These are phyloP conservation scores for Malacoctenus gilli DNA, from an alignment of 2,797 vertebrate genomes.

Conservation along the genomic window DNA sequence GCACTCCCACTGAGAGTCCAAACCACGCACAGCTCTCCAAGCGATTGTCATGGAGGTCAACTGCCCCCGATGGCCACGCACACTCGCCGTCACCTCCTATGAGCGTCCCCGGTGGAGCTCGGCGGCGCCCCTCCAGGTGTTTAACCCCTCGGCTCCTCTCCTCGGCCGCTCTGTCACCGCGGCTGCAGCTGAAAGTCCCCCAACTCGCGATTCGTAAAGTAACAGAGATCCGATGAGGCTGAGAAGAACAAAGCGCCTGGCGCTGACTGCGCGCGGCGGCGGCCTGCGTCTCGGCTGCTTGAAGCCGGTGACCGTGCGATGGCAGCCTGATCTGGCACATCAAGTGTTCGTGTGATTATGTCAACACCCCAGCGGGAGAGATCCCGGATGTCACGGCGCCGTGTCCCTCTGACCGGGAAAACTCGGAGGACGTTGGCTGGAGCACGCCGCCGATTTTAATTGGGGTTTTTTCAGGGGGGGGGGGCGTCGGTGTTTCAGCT, in stretches of 20 bases:
- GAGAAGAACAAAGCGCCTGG: neutral
- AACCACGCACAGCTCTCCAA: conserved; percentile 29
- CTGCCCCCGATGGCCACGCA: conserved; percentile 34
- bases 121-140: conserved; percentile 16
- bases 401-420: conserved; percentile 38
- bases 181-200: conserved; percentile 15
- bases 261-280: neutral
- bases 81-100: conserved; percentile 34
- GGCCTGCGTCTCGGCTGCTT: conserved; percentile 12
- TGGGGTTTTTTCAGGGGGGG: conserved; percentile 38
- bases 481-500: conserved; percentile 15
- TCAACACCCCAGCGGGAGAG: conserved; percentile 19
- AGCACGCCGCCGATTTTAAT: conserved; percentile 32
- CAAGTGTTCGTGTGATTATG: conserved; percentile 22
- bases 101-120: conserved; percentile 7
- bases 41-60: conserved; percentile 53
- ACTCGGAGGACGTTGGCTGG: conserved; percentile 23
- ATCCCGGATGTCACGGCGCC: conserved; percentile 21
- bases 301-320: conserved; percentile 15
- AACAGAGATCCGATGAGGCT: conserved; percentile 13
- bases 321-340: conserved; percentile 16
- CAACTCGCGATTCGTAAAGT: conserved; percentile 5
- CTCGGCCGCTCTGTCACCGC: conserved; percentile 20
- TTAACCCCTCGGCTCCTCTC: conserved; percentile 18
- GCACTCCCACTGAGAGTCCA: neutral